Base-by-base conservation (phyloP, 2,888 invertebrate genomes). In the Ichneumoninae sp. region DNA sequence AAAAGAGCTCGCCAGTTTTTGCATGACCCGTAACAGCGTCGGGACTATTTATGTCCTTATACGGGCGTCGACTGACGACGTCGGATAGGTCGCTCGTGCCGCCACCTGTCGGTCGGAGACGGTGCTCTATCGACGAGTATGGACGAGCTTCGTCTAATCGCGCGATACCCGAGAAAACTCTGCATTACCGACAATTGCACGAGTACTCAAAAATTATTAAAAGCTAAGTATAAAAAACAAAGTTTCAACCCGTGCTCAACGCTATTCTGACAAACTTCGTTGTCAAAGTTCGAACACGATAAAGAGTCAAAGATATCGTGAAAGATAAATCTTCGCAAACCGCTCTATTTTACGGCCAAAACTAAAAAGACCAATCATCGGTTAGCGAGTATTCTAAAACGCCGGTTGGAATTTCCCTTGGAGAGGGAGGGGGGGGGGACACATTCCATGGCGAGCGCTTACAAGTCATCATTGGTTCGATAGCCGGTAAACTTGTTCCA, bases 351-450 rank as follows among this genome's bases (percentile, higher is more conserved):
- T 26, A 52, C 26, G 22, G 19, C 30, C 19, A 22, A 60, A 68
- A 52, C 40, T 36, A 66, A 22, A 26, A 68, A 72, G 6, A 80
- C 70, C 65, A 70, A 57, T 50, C n/a, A 74, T 70, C 74, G 74
- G 72, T 78, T 62, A 8, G 40, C 79, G 57, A 70, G 62, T 47
- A 40, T 52, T 47, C 79, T 33, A 57, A 83, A 83, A 80, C 75
- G 79, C 83, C 83, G 83, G 79, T 75, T 70, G 72, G 74, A 72
- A 62, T 68, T 78, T 19, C n/a, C 33, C 13, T 62, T 40, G 22
- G 33, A 7, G 33, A 1, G 19, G 6, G 52, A 19, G n/a, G 52
- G 1, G 52, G 52, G 19, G 30, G 1, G 30, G 19, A n/a, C 19
- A 0, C 26, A 72, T 66, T 74, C 22, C 62, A 33, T 6, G 57